Evolutionary conservation across 30 jellyfish, hydroid and myxozoan species (phyloP).

Genomic region (Aurelia sp.): DNA sequence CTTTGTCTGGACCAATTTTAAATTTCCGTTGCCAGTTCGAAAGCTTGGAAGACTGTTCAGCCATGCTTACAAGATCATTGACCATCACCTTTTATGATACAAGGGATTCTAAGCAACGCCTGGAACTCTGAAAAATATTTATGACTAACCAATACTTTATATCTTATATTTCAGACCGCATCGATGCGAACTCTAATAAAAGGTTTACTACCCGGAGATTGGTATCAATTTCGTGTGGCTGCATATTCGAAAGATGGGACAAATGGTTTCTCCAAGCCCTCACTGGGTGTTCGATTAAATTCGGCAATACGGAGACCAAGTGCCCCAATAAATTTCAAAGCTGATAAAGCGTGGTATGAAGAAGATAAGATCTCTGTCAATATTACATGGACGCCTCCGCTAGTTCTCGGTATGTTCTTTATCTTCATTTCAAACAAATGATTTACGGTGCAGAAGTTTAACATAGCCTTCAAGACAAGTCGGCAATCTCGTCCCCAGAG

Average conservation of each 20-base stretch:
- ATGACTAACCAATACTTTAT: no score
- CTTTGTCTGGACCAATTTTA: no score
- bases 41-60: no score
- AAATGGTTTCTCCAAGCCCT: slow-evolving; percentile 47
- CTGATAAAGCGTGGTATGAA: slow-evolving; percentile 36
- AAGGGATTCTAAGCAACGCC: no score
- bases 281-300: slow-evolving; percentile 21
- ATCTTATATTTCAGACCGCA: slow-evolving; percentile 44
- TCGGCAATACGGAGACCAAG: slow-evolving; percentile 49
- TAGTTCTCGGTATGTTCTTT: slow-evolving; percentile 25
- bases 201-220: slow-evolving; percentile 53
- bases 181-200: slow-evolving; percentile 12
- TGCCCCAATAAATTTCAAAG: slow-evolving; percentile 56
- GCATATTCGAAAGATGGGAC: slow-evolving; percentile 62
- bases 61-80: no score
- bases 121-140: no score
- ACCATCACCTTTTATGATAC: no score
- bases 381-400: slow-evolving; percentile 65
- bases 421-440: neutral
- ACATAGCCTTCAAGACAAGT: no score
- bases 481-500: no score
- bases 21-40: no score
- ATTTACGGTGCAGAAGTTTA: no score
- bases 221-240: slow-evolving; percentile 65
- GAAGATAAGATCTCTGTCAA: slow-evolving; percentile 34